Evolutionary conservation across 2,888 invertebrate genomes (phyloP), one percentile per base, ranked within the genome.

Genomic region (Ptilodon capucinus): DNA sequence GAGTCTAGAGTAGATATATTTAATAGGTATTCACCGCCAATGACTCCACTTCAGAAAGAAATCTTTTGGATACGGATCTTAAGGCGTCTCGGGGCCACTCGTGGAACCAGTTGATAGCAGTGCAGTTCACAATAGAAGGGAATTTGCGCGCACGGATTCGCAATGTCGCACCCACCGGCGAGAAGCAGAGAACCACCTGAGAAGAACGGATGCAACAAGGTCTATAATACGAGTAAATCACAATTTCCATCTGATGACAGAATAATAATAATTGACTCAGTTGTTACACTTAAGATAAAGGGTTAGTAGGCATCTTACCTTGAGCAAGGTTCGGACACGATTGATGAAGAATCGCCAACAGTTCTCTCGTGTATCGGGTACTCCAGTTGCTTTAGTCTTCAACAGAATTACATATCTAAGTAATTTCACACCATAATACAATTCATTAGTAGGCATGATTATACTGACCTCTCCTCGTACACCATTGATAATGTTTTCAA

Each of bases 301-400:
- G n/a, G n/a, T n/a, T n/a, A 23, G 8, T 23, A 23, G 8, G 23
- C 4, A 23, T 46, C 54, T 54, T 41, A 93, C 91, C 92, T 96
- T 93, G 9, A 96, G 76, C 71, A 94, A 93, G 49, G 94, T 93
- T 46, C 97, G 92, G 4, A 98, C 97, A 68, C 97, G 94, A 62
- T 97, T 97, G 62, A 99, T 97, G 77, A 98, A 98, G 86, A 96
- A 98, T 75, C 94, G 95, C 98, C 98, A 98, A 76, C 98, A 98
- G 76, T 97, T 98, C 77, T 98, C 98, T 49, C 95, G 92, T 0
- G 95, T 95, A 72, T 98, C 98, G 45, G 94, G 92, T 48, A 97
- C 90, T 1, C 98, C 98, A 0, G 94, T 86, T 32, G 95, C 94
- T 85, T 96, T 97, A 0, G 95, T 95, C 93, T 94, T 51, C 28